These are phyloP conservation scores for Takifugu ocellatus DNA, from an alignment of 2,797 vertebrate genomes.

Conservation along the genomic window DNA sequence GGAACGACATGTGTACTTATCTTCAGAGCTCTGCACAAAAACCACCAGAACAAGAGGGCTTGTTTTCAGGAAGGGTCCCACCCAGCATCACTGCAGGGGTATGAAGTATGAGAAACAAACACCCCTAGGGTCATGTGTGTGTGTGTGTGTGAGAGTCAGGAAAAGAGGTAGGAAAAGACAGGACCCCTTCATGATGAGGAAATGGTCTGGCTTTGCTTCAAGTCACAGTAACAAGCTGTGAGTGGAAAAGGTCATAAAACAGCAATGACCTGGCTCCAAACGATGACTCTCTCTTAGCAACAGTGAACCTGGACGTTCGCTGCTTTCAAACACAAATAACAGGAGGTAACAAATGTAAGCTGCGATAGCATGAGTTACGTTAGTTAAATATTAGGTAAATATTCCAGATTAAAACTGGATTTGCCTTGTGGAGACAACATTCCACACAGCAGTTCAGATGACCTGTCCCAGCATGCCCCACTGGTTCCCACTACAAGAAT, in stretches of 20 bases:
- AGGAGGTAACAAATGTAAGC: neutral
- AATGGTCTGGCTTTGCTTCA: conserved; percentile 20
- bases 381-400: conserved; percentile 4
- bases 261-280: conserved; percentile 21
- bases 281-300: conserved; percentile 25
- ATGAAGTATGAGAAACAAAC: conserved; percentile 5
- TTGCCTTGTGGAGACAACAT: conserved; percentile 38
- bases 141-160: neutral
- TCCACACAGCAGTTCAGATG: conserved; percentile 27
- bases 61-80: too few relatives aligned
- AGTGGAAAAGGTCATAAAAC: conserved; percentile 45
- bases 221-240: conserved; percentile 23
- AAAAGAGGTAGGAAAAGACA: neutral
- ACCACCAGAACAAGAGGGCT: too few relatives aligned
- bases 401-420: conserved; percentile 3
- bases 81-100: too few relatives aligned
- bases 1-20: conserved; percentile 71
- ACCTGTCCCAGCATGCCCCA: conserved; percentile 42
- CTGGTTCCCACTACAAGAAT: conserved; percentile 12
- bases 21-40: conserved; percentile 59
- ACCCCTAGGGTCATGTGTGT: too few relatives aligned
- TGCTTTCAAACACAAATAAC: neutral
- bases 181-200: conserved; percentile 27
- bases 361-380: conserved; percentile 3
- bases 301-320: conserved; percentile 15